Conservation (phyloP, 2,113 vertebrate genomes). For the Anolis carolinensis region DNA sequence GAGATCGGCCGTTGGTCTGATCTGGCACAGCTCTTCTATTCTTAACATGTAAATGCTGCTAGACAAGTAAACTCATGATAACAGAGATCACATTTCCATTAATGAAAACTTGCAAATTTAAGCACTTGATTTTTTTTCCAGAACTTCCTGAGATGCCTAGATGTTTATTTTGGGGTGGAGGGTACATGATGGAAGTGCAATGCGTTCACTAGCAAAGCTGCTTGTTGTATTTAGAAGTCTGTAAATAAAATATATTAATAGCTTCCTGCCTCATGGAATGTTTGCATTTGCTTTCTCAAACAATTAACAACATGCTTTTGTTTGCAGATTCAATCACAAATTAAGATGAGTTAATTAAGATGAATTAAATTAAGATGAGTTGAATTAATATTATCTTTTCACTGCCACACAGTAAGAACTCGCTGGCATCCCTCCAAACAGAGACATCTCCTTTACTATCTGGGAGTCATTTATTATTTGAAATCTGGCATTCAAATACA, state of each 20-base stretch:
- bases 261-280: background rate
- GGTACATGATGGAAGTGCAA: background rate
- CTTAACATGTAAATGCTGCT: no score
- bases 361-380: background rate
- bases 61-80: background rate
- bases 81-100: background rate
- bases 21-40: no score
- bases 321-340: background rate
- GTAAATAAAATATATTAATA: constrained; percentile 22
- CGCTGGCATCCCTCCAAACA: background rate
- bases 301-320: background rate
- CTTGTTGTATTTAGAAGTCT: background rate
- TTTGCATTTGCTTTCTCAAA: background rate
- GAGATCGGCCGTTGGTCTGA: no score
- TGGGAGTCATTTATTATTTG: background rate
- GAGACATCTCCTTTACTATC: background rate
- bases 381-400: no score
- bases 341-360: background rate
- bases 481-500: background rate
- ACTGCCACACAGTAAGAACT: background rate
- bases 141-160: background rate
- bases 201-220: background rate
- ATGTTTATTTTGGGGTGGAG: background rate
- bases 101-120: background rate
- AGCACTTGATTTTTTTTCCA: background rate